Conservation (phyloP, 2,113 vertebrate species). For the Rhizomys pruinosus region DNA sequence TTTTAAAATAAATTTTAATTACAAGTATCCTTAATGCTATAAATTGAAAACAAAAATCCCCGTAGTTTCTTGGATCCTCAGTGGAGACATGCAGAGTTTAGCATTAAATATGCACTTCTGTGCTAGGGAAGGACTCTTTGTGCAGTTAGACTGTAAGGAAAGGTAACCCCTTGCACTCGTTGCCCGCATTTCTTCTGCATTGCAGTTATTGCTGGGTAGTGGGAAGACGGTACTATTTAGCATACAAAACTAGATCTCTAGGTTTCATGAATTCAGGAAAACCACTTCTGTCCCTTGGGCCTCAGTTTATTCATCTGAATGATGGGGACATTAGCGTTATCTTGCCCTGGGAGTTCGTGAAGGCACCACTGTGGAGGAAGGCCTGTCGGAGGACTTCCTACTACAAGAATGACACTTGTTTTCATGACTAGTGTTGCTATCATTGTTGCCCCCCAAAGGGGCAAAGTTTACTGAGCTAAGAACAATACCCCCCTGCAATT, state of each 20-base stretch:
- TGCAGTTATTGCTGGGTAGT: neutral
- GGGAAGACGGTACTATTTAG: neutral
- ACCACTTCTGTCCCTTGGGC: neutral
- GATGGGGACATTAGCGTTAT: neutral
- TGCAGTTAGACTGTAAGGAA: neutral
- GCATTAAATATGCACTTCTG: neutral
- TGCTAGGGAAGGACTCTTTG: neutral
- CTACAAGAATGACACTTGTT: neutral
- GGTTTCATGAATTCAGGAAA: neutral
- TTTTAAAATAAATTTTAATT: neutral
- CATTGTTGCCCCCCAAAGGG: neutral
- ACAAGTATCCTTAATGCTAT: neutral
- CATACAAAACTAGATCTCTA: neutral
- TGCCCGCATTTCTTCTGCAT: neutral
- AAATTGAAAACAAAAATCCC: neutral
- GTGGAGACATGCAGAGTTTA: slow-evolving; percentile 18
- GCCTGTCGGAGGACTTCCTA: accelerated
- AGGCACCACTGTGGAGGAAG: accelerated
- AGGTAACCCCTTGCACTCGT: neutral
- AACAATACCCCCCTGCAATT: neutral
- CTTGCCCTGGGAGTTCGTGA: neutral
- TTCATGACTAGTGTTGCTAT: neutral
- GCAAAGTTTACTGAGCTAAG: neutral
- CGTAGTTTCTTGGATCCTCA: neutral
- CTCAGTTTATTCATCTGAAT: neutral